Evolutionary conservation across 2,797 vertebrate species (phyloP), one percentile per base, ranked within the genome.

Genomic region (Pseudochromis fuscus): DNA sequence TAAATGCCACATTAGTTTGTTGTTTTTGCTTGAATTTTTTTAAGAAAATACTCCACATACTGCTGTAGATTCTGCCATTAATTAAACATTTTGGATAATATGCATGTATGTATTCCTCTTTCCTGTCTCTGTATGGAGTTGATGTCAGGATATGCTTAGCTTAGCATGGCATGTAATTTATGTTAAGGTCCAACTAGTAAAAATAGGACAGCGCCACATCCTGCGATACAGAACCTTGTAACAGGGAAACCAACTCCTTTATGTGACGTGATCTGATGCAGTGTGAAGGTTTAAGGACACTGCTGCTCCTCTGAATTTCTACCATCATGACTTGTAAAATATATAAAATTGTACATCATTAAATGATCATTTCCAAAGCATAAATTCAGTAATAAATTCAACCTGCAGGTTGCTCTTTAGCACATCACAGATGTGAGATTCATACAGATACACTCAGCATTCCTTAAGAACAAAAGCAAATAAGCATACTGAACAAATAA

Each of bases 381-480:
- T 12, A 23, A 7, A 27, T 46, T 38, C 7, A 27, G 12, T 19
- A n/a, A 33, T 13, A 38, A n/a, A 59, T 56, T 52, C 7, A 46
- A 30, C 18, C 15, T 55, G 7, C 6, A 3, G 28, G 7, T 48
- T 27, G 10, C 28, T 31, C 11, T 58, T 63, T 25, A 42, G 64
- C 21, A 23, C 18, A n/a, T n/a, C n/a, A 30, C 8, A 35, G 28
- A 53, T 24, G 23, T 68, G 1, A 19, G 4, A 48, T 25, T 63
- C 21, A 38, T 28, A 53, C 33, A 64, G 50, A 48, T 55, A 30
- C 4, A 19, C 19, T 44, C 28, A 18, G 25, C 11, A 46, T 55
- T 19, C 11, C 23, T n/a, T n/a, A 12, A 52, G 19, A 28, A 51
- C 46, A 24, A 60, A 60, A 51, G 12, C 30, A 51, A 61, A 63